Conservation (phyloP, 2,113 vertebrate genomes). For the Piaya cayana region DNA sequence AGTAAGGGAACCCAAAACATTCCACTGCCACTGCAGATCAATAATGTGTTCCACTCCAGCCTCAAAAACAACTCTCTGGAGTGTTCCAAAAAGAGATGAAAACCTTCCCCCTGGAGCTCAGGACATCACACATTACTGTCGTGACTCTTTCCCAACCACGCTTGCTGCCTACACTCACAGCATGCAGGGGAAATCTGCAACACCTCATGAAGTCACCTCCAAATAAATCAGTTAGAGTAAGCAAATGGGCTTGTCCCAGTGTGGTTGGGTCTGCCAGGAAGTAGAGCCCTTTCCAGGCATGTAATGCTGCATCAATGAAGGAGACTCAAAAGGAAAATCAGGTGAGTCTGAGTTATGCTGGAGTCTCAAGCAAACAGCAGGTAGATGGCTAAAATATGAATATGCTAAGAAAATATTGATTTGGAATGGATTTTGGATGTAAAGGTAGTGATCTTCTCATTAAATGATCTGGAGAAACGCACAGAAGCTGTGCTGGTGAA, state of each 20-base stretch:
- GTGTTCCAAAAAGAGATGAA: background rate
- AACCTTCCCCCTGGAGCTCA: background rate
- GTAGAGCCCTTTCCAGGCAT: accelerated
- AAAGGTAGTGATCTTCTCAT: background rate
- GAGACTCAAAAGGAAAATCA: background rate
- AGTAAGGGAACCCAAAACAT: background rate
- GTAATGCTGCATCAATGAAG: accelerated
- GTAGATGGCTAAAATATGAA: background rate
- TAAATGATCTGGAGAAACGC: background rate
- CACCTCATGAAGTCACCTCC: accelerated
- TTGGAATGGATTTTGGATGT: background rate
- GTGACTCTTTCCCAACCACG: background rate
- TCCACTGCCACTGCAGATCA: background rate
- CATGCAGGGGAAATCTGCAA: background rate
- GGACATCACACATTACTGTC: background rate
- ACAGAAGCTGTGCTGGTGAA: accelerated
- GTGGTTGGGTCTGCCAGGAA: background rate
- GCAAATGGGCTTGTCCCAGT: background rate
- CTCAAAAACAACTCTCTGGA: background rate
- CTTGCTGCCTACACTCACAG: background rate
- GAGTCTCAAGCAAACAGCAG: accelerated
- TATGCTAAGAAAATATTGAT: background rate
- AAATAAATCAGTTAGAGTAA: background rate
- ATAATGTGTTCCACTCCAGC: background rate
- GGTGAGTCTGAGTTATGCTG: accelerated